Evolutionary conservation across 2,888 invertebrate species (phyloP).

Genomic region (Brassicogethes aeneus): DNA sequence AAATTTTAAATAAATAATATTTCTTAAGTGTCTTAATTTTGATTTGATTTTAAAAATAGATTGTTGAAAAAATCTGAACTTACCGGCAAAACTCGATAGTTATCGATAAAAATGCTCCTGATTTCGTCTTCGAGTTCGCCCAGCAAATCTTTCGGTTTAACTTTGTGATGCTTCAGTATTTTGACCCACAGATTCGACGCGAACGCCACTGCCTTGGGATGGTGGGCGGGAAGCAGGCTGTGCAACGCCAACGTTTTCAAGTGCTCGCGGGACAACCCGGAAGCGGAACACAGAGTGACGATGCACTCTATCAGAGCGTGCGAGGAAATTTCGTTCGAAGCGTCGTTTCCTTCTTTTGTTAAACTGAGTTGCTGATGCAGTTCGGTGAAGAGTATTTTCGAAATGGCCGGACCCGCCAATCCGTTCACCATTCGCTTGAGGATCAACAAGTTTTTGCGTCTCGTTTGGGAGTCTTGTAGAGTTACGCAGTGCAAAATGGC

Average conservation of each 20-base stretch:
- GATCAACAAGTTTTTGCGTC: slow-evolving; percentile 53
- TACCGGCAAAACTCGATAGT: slow-evolving; percentile 34
- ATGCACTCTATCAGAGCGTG: slow-evolving; percentile 40
- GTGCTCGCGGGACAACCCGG: slow-evolving; percentile 40
- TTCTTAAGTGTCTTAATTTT: no score
- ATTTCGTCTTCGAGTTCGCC: slow-evolving; percentile 49
- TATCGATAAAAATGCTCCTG: slow-evolving; percentile 52
- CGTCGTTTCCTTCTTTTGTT: slow-evolving; percentile 33
- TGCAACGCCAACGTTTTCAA: slow-evolving; percentile 55
- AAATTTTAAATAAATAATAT: no score
- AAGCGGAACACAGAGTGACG: slow-evolving; percentile 37
- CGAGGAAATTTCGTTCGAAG: slow-evolving; percentile 40
- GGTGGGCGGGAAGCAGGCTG: slow-evolving; percentile 64
- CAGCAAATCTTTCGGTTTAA: slow-evolving; percentile 53
- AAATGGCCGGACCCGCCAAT: slow-evolving; percentile 48
- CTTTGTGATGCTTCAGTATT: slow-evolving; percentile 49
- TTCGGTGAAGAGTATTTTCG: slow-evolving; percentile 56
- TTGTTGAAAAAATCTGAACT: no score
- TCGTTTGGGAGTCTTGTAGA: slow-evolving; percentile 51
- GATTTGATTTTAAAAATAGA: no score
- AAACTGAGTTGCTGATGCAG: slow-evolving; percentile 53
- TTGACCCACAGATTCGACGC: slow-evolving; percentile 61
- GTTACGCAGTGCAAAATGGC: slow-evolving; percentile 63
- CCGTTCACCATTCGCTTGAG: slow-evolving; percentile 52
- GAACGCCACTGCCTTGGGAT: slow-evolving; percentile 55